A percentile compares a stretch with the other conserved stretches of the same genome.
Evolutionary conservation across 2,113 vertebrate species (phyloP).

Genomic region (Nothoprocta pentlandii): DNA sequence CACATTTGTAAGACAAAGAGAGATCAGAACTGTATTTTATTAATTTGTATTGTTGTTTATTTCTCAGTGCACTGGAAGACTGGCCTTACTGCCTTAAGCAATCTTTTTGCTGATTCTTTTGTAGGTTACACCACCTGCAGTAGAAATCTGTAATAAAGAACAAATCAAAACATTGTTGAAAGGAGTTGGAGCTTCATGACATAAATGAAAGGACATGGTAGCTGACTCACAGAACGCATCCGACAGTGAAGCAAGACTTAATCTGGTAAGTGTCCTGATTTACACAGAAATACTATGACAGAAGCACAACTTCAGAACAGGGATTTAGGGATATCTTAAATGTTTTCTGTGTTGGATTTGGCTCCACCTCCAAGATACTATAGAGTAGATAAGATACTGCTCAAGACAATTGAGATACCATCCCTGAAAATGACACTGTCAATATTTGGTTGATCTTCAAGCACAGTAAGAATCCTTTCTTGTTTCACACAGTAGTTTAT

Average conservation of each 20-base stretch:
- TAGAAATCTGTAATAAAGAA: constrained; percentile 77
- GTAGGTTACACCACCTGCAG: constrained; percentile 76
- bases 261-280: not conserved
- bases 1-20: not conserved
- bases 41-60: not conserved
- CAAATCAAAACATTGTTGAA: not conserved
- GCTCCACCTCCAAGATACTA: not conserved
- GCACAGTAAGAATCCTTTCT: not conserved
- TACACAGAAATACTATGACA: not conserved
- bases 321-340: not conserved
- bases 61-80: not conserved
- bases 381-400: not conserved
- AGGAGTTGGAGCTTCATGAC: not conserved
- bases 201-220: not conserved
- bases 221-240: not conserved
- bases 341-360: not conserved
- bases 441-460: too few species aligned
- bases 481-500: not conserved
- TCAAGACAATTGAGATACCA: not conserved
- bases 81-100: constrained; percentile 40
- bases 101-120: constrained; percentile 83
- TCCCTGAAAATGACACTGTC: not conserved
- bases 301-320: not conserved
- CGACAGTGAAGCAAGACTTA: not conserved
- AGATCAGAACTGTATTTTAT: not conserved